These are phyloP conservation scores for Gambusia holbrooki DNA, from an alignment of 2,113 vertebrate genomes.

Conservation along the genomic window DNA sequence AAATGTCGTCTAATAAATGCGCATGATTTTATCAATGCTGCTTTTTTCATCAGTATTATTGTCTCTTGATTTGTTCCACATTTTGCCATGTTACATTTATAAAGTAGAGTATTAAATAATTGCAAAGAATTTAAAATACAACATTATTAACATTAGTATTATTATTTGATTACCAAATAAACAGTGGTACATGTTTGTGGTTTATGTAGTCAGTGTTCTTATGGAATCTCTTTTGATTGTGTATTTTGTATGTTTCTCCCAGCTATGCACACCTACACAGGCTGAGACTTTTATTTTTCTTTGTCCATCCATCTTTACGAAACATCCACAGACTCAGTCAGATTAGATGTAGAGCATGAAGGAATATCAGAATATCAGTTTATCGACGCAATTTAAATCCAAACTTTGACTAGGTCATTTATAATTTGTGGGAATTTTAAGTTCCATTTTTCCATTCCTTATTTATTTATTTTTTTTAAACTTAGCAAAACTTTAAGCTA, in stretches of 20 bases:
- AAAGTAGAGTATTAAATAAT: background rate
- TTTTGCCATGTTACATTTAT: background rate
- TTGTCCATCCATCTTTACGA: background rate
- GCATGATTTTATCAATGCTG: background rate
- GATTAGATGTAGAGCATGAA: background rate
- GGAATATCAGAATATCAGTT: background rate
- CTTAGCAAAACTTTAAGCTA: background rate
- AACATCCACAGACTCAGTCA: background rate
- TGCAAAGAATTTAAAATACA: background rate
- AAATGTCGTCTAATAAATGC: conserved; percentile 4
- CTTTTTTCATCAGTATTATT: background rate
- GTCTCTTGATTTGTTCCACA: no score
- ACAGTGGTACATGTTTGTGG: background rate
- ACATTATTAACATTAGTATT: no score
- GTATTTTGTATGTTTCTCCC: background rate
- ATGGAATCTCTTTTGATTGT: background rate
- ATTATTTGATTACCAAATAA: background rate
- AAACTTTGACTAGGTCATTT: background rate
- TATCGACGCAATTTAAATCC: background rate
- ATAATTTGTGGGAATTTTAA: background rate
- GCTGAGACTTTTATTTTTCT: no score
- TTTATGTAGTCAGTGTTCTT: background rate
- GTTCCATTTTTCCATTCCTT: background rate
- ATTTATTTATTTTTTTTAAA: background rate
- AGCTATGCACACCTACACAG: background rate